phyloP scores from a whole-genome alignment of 2,797 vertebrate genomes.

The Anableps anableps region DNA sequence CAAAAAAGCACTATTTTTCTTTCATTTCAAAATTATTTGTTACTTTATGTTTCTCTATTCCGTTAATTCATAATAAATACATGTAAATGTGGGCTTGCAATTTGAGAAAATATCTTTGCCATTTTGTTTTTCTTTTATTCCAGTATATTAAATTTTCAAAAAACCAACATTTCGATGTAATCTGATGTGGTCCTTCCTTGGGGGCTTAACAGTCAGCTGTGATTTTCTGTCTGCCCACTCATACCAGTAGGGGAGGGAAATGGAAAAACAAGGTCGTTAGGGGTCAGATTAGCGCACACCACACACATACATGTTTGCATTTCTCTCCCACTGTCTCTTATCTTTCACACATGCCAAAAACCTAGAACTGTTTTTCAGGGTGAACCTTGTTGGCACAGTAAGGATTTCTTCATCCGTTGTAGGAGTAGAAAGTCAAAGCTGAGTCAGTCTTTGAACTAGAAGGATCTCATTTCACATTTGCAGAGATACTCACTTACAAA shows the following conservation, averaged over 20 bases:
- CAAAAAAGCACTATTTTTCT: background rate
- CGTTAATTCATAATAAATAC: background rate
- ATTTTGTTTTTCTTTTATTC: background rate
- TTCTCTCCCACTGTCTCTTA: background rate
- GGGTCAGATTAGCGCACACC: slow-evolving; percentile 33
- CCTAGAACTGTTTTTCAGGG: slow-evolving; percentile 6
- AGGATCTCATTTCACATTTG: slow-evolving; percentile 5
- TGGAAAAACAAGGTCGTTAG: slow-evolving; percentile 47
- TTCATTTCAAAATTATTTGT: background rate
- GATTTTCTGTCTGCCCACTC: slow-evolving; percentile 57
- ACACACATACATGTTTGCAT: slow-evolving; percentile 12
- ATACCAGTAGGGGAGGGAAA: slow-evolving; percentile 51
- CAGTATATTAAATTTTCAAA: slow-evolving; percentile 27
- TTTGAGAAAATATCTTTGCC: background rate
- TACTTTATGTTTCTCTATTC: background rate
- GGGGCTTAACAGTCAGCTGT: slow-evolving; percentile 51
- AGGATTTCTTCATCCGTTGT: slow-evolving; percentile 20
- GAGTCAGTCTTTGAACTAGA: slow-evolving; percentile 10
- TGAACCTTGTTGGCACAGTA: slow-evolving; percentile 27
- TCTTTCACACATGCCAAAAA: slow-evolving; percentile 3
- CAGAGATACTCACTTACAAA: background rate
- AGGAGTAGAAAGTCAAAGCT: slow-evolving; percentile 29
- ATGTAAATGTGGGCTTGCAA: background rate
- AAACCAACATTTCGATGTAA: slow-evolving; percentile 36
- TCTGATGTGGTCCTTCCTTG: slow-evolving; percentile 53